Percentiles rank a stretch among this genome's conserved stretches.
These are phyloP conservation scores for Drosophila auraria DNA, from an alignment of 1,140 invertebrate species.

Conservation along the genomic window DNA sequence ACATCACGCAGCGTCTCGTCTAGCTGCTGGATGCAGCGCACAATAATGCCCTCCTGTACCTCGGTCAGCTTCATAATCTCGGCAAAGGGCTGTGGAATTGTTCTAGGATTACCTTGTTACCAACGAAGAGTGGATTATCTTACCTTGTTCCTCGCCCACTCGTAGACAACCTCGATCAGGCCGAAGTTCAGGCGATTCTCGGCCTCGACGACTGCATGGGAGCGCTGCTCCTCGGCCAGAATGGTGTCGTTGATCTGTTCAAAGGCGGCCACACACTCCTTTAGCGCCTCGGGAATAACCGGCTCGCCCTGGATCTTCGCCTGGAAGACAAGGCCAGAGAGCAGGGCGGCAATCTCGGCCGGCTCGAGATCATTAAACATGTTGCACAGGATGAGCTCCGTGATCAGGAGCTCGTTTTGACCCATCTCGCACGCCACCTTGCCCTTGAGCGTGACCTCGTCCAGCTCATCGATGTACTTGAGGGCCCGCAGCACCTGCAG, in stretches of 20 bases:
- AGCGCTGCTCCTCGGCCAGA: slow-evolving; percentile 65
- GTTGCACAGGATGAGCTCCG: slow-evolving; percentile 97
- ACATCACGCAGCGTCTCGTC: slow-evolving; percentile 97
- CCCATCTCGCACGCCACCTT: slow-evolving; percentile 98
- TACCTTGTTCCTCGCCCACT: slow-evolving; percentile 96
- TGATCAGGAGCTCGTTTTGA: slow-evolving; percentile 96
- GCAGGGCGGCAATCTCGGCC: slow-evolving; percentile 95
- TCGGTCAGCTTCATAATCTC: slow-evolving; percentile 97
- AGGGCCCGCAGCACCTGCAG: slow-evolving; percentile 93
- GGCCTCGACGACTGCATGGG: slow-evolving; percentile 61
- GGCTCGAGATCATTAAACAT: slow-evolving; percentile 93
- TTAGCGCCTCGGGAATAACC: slow-evolving; percentile 86
- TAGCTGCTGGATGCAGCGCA: slow-evolving; percentile 97
- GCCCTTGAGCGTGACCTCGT: slow-evolving; percentile 93
- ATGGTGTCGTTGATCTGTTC: slow-evolving; percentile 80
- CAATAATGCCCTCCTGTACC: slow-evolving; percentile 99
- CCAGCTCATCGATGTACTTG: slow-evolving; percentile 90
- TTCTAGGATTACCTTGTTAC: neutral
- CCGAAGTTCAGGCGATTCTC: slow-evolving; percentile 93
- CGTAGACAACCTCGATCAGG: slow-evolving; percentile 96
- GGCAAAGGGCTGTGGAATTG: slow-evolving; percentile 89
- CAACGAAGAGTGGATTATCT: slow-evolving; percentile 28
- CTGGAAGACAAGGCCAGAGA: slow-evolving; percentile 97
- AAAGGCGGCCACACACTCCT: slow-evolving; percentile 78
- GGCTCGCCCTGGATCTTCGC: slow-evolving; percentile 88